Conservation (phyloP, 2,888 invertebrate genomes). For the Neoscelio sp. region DNA sequence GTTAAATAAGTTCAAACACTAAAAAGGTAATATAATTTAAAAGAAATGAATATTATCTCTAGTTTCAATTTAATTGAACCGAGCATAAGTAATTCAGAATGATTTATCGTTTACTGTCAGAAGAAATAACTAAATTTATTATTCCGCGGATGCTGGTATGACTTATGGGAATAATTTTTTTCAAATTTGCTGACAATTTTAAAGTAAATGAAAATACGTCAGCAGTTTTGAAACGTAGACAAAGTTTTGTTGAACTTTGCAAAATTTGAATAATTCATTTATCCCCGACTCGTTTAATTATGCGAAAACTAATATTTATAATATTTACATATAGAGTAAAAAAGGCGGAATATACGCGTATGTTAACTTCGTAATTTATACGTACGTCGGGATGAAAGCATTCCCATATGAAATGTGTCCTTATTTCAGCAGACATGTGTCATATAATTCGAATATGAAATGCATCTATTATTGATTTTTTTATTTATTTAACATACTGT, state of each 20-base stretch:
- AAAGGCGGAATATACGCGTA: background rate
- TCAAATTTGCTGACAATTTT: too few species aligned
- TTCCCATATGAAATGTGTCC: constrained; percentile 13
- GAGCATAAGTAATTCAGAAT: too few species aligned
- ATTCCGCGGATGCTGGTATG: too few species aligned
- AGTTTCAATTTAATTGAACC: too few species aligned
- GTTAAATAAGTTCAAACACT: too few species aligned
- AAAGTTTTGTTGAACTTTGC: constrained; percentile 3
- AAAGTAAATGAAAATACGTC: too few species aligned
- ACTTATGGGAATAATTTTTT: too few species aligned
- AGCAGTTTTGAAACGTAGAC: background rate
- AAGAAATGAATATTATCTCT: too few species aligned
- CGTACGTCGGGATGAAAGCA: constrained; percentile 16
- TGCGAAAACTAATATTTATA: background rate
- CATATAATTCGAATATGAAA: constrained; percentile 15
- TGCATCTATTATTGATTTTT: constrained; percentile 8
- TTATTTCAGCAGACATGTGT: constrained; percentile 8
- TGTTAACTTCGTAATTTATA: constrained; percentile 31
- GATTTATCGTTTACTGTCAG: too few species aligned
- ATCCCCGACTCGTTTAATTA: constrained; percentile 3
- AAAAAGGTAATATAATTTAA: too few species aligned
- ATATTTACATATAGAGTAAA: constrained; percentile 15
- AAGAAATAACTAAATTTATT: too few species aligned
- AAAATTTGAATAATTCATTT: constrained; percentile 15
- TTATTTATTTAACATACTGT: background rate